Evolutionary conservation across 1,140 invertebrate genomes (phyloP), one percentile per base, ranked within the genome.

Genomic region (Anadara kagoshimensis): DNA sequence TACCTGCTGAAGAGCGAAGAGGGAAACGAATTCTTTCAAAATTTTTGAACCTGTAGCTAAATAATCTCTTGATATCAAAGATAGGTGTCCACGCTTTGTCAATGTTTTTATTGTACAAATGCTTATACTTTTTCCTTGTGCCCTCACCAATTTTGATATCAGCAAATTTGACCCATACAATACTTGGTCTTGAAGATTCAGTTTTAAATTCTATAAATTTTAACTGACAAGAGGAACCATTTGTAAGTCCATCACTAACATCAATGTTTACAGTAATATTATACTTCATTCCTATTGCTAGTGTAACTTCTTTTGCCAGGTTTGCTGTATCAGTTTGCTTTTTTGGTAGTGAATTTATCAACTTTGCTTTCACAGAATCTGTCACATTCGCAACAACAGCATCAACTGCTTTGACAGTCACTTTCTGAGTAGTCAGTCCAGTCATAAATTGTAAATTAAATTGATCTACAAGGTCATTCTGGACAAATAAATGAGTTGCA

Each of bases 1-100:
- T 47, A 16, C 45, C 45, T 10, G 45, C 45, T 47, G 45, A 8
- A 10, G 45, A 16, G 45, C 16, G 45, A n/a, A 70, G 45, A 44
- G 69, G 69, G 44, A 71, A 71, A 45, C 64, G 69, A 57, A 64
- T 44, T 56, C 69, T 71, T 44, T 71, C 57, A 70, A 58, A 69
- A 26, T 49, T 47, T 59, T 69, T 69, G 5, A 20, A 26, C 24
- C 54, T 59, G 41, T 68, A 68, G 11, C 45, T 47, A 47, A 47
- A 47, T 47, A 16, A 68, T 56, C 69, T 62, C 47, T 71, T 71
- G 5, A 53, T 45, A 49, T 71, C 69, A 70, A 70, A 70, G 12
- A 70, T 62, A 10, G 69, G 61, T 54, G 59, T 71, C 69, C 69
- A 71, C 8, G 47, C 26, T 43, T 20, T 64, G n/a, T 64, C 22